Evolutionary conservation across 2,888 invertebrate species (phyloP), one percentile per base, ranked within the genome.

Genomic region (Pachydiplax longipennis): DNA sequence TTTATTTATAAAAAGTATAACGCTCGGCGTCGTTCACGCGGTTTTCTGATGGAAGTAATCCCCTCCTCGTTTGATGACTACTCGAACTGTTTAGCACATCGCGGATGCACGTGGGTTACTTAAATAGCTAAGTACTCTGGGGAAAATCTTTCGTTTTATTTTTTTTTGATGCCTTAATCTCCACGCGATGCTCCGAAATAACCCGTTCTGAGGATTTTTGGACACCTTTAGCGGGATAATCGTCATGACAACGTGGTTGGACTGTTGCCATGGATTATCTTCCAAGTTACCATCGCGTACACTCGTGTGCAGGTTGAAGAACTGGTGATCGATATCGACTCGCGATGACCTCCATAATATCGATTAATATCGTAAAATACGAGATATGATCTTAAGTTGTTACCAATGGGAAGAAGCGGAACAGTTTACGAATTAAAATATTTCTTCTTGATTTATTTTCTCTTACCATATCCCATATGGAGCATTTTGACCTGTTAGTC

Each of bases 231-330:
- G 12, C 65, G 65, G 5, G 65, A 65, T 65, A n/a, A 65, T 65
- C 65, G 22, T 25, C 65, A 22, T 22, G 65, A 65, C 65, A 65
- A 65, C 65, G 65, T 25, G 65, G n/a, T 25, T 65, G 65, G 65
- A 65, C 13, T n/a, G 65, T 65, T 65, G 65, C 65, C 65, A 65
- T 12, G 65, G n/a, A 22, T 65, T 65, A 65, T 65, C 65, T 25
- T 65, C 25, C 65, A 8, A 65, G 65, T 65, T n/a, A 22, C 22
- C 65, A 13, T 65, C n/a, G 44, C 25, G 22, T 65, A 65, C 12
- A 5, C 25, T 12, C n/a, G 65, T 10, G 65, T 22, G n/a, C 91
- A 92, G 25, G 65, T 65, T 65, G 22, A 65, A 4, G 65, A n/a
- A 25, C 65, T n/a, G 10, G n/a, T 65, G 25, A 65, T 65, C 65